phyloP scores from a whole-genome alignment of 2,888 invertebrate species.

The Auanema sp. region DNA sequence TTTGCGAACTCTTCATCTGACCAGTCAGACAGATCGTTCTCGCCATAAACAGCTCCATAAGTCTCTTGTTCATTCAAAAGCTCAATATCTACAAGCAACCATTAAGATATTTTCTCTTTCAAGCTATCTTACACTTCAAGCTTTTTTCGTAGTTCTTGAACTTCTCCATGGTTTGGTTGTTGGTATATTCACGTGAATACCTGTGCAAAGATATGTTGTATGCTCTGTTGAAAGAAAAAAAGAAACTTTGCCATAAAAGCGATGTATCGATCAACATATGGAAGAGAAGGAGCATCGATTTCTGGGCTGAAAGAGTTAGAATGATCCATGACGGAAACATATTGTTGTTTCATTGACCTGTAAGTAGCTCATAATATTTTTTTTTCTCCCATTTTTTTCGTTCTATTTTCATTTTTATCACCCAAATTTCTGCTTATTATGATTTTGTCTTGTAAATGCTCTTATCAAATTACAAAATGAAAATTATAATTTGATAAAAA shows the following conservation, averaged over 20 bases:
- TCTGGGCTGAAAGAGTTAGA: constrained; percentile 16
- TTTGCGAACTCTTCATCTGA: constrained; percentile 58
- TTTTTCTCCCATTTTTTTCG: too few species aligned
- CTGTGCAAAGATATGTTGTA: constrained; percentile 4
- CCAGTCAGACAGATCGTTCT: constrained; percentile 58
- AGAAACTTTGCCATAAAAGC: constrained; percentile 15
- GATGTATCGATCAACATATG: constrained; percentile 19
- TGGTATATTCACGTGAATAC: constrained; percentile 17
- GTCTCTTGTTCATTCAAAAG: too few species aligned
- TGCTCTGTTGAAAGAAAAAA: neutral
- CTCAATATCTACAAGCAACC: neutral
- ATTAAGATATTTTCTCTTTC: neutral
- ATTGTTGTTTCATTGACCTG: too few species aligned
- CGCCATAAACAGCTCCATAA: constrained; percentile 35
- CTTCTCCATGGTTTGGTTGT: constrained; percentile 12
- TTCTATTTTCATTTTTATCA: too few species aligned
- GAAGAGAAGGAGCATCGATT: constrained; percentile 15
- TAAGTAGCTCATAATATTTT: too few species aligned
- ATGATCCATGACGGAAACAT: constrained; percentile 1
- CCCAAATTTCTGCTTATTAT: too few species aligned
- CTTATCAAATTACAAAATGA: too few species aligned
- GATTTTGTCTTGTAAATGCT: too few species aligned
- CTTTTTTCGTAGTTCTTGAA: constrained; percentile 21
- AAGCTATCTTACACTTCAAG: constrained; percentile 14
- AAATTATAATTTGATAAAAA: too few species aligned